Percentiles rank a stretch among this genome's conserved stretches.
phyloP scores from a whole-genome alignment of 2,113 vertebrate genomes.

The Nesoenas mayeri region DNA sequence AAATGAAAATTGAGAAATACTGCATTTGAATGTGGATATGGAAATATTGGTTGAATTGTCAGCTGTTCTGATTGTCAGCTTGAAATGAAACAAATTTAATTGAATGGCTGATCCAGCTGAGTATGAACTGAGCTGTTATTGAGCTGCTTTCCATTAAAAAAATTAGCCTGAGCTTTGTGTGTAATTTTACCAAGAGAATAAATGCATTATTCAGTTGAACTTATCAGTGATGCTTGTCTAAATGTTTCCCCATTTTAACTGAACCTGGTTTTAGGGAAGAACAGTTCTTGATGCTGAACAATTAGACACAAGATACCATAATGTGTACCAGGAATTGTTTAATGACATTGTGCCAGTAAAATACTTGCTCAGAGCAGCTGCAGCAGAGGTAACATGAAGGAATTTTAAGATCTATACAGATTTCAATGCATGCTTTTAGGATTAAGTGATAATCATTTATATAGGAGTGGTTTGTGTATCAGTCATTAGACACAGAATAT shows the following conservation, averaged over 20 bases:
- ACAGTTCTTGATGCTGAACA: neutral
- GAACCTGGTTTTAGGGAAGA: neutral
- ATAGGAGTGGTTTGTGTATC: neutral
- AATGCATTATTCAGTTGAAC: neutral
- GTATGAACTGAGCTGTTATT: neutral
- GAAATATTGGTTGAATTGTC: neutral
- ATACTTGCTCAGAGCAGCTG: neutral
- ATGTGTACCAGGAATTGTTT: neutral
- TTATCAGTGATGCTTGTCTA: neutral
- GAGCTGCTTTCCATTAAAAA: neutral
- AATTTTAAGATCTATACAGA: neutral
- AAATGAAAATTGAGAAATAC: neutral
- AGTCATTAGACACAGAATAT: neutral
- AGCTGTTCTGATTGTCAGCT: constrained; percentile 25
- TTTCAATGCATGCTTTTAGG: neutral
- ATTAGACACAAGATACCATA: neutral
- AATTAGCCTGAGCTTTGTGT: neutral
- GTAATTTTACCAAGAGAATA: neutral
- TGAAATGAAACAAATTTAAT: constrained; percentile 21
- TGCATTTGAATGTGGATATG: neutral
- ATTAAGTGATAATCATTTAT: neutral
- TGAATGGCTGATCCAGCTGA: constrained; percentile 30
- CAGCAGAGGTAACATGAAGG: neutral
- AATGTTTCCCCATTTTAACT: neutral
- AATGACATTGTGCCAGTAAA: neutral